Evolutionary conservation across 2,888 invertebrate genomes (phyloP).

Genomic region (Lochmaea crataegi): DNA sequence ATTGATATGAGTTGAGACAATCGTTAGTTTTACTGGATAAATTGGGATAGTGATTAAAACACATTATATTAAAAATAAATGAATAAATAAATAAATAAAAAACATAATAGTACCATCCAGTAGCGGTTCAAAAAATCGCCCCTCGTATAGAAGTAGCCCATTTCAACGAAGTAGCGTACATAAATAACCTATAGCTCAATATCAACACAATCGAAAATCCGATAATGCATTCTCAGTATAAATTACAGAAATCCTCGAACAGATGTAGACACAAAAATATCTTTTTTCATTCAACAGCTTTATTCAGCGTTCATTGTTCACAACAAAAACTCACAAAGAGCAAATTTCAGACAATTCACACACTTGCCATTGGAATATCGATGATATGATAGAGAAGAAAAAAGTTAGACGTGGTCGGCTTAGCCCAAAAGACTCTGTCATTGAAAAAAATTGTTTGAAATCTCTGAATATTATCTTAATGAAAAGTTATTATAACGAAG

Average conservation of each 20-base stretch:
- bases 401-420: background rate
- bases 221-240: conserved; percentile 12
- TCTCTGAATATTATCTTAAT: background rate
- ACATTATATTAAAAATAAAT: too few relatives aligned
- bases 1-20: too few relatives aligned
- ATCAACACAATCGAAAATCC: background rate
- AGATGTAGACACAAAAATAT: conserved; percentile 31
- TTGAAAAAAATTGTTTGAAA: background rate
- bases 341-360: conserved; percentile 38
- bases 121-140: background rate
- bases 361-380: conserved; percentile 34
- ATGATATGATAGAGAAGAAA: conserved; percentile 28
- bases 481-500: too few relatives aligned
- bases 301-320: conserved; percentile 22
- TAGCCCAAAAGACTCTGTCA: background rate
- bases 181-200: background rate
- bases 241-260: conserved; percentile 18
- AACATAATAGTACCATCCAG: too few relatives aligned
- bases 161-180: background rate
- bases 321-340: conserved; percentile 32
- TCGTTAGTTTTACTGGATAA: too few relatives aligned
- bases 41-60: too few relatives aligned
- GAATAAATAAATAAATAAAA: too few relatives aligned
- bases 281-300: conserved; percentile 32
- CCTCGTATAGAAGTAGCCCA: background rate